These are phyloP conservation scores for Pararge aegeria DNA, from an alignment of 1,140 invertebrate species.

Conservation along the genomic window DNA sequence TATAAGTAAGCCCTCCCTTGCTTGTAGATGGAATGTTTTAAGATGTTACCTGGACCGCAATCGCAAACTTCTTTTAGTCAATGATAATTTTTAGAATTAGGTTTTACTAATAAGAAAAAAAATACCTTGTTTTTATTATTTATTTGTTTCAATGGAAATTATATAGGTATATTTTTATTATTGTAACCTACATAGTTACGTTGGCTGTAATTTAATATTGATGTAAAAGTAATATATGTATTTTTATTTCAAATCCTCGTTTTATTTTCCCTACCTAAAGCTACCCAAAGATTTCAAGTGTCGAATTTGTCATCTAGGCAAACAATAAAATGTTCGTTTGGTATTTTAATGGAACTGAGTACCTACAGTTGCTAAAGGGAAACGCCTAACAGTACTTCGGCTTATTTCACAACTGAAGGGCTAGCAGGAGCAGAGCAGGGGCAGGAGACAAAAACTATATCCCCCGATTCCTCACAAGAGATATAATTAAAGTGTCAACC, in stretches of 20 bases:
- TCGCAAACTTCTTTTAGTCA: constrained; percentile 72
- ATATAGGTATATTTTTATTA: constrained; percentile 80
- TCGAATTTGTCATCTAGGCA: too few species aligned
- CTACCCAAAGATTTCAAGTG: too few species aligned
- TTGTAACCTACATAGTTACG: constrained; percentile 76
- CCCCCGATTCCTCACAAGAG: too few species aligned
- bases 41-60: constrained; percentile 73
- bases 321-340: too few species aligned
- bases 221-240: constrained; percentile 79
- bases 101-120: constrained; percentile 70
- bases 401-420: too few species aligned
- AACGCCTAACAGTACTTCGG: too few species aligned
- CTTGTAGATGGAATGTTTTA: constrained; percentile 74
- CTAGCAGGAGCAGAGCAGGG: too few species aligned
- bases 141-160: constrained; percentile 78
- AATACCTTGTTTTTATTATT: constrained; percentile 78
- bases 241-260: constrained; percentile 71
- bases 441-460: too few species aligned
- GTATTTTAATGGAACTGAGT: too few species aligned
- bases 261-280: constrained; percentile 31
- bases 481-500: too few species aligned
- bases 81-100: constrained; percentile 75
- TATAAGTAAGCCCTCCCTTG: constrained; percentile 73
- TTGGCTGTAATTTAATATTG: constrained; percentile 79
- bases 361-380: too few species aligned